Base-by-base conservation (phyloP, 2,888 invertebrate genomes). In the Cosmopolites sordidus region DNA sequence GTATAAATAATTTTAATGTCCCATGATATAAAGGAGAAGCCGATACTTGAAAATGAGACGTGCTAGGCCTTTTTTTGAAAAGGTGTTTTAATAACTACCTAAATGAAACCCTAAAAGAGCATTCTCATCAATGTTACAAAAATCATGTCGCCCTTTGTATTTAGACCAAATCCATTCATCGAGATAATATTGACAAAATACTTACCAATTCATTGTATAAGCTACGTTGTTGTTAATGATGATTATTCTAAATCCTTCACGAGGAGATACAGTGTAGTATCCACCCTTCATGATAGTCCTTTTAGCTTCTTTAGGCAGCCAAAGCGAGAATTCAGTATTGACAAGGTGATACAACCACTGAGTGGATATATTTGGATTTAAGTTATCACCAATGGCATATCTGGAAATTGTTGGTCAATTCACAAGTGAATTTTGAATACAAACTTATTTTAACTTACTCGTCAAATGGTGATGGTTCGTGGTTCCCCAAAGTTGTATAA, bases 151-250 rank as follows among this genome's bases (percentile, higher is more conserved):
- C n/a, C n/a, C n/a, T n/a, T n/a, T n/a, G n/a, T n/a, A n/a, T n/a
- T n/a, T n/a, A n/a, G n/a, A n/a, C n/a, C n/a, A n/a, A n/a, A n/a
- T n/a, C n/a, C n/a, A n/a, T n/a, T n/a, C n/a, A n/a, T n/a, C n/a
- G n/a, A n/a, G n/a, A n/a, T n/a, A n/a, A n/a, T n/a, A 22, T 3
- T 22, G 22, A 8, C 3, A 8, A 8, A 22, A 22, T 12, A 1
- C 44, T 16, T 72, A 83, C 84, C 83, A 89, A 67, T 90, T 90
- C 59, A 74, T 76, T 59, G 70, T 78, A 64, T 86, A 86, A 62
- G 89, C 88, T 50, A 87, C 83, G 67, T 90, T 91, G 65, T 83
- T 89, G 66, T 93, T 93, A 1, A 92, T 64, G 0, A 83, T 84
- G 54, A 93, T 81, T 4, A 89, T 78, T 59, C 89, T 77, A 48